Evolutionary conservation across 2,888 invertebrate genomes (phyloP).

Genomic region (Oxystoma pomonae): DNA sequence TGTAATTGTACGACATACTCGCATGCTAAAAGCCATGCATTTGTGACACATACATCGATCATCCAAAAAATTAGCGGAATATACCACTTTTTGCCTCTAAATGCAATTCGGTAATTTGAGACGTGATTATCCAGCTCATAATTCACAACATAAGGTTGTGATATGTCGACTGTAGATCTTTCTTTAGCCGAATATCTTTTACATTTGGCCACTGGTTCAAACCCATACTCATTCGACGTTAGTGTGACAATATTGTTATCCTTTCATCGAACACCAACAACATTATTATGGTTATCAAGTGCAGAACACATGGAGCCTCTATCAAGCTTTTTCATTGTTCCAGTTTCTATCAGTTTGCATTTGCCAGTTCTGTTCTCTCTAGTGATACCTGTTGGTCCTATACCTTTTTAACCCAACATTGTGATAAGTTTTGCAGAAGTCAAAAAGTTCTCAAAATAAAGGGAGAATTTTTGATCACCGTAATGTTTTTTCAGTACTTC

Average conservation of each 20-base stretch:
- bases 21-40: too few species aligned
- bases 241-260: not conserved
- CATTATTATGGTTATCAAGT: not conserved
- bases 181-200: constrained; percentile 1
- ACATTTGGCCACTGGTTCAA: not conserved
- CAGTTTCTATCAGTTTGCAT: not conserved
- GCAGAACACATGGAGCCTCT: not conserved
- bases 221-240: not conserved
- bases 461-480: constrained; percentile 1
- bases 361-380: constrained; percentile 2
- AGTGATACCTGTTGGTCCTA: constrained; percentile 9
- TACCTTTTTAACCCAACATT: not conserved
- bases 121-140: constrained; percentile 1
- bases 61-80: too few species aligned
- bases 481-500: not conserved
- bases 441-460: constrained; percentile 11
- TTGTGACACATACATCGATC: too few species aligned
- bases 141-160: too few species aligned
- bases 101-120: constrained; percentile 3
- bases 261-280: not conserved
- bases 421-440: constrained; percentile 6
- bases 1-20: too few species aligned
- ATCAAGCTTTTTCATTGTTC: not conserved
- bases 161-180: too few species aligned
- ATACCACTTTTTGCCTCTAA: constrained; percentile 6